These are phyloP conservation scores for Sinosuthora webbiana DNA, from an alignment of 2,113 vertebrate genomes.

Conservation along the genomic window DNA sequence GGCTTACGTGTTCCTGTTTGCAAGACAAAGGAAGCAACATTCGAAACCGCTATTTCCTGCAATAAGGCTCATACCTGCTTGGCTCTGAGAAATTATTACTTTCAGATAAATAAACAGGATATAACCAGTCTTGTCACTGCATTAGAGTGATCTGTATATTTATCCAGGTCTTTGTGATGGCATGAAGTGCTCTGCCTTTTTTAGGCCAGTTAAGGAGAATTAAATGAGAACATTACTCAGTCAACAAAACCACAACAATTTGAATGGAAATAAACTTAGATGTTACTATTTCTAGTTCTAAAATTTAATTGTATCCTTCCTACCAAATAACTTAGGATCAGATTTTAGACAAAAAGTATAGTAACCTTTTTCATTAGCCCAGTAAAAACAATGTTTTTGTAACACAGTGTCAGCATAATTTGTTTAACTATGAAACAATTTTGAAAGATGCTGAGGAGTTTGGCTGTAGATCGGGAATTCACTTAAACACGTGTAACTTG, in stretches of 20 bases:
- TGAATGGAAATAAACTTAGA: not conserved
- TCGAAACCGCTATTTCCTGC: not conserved
- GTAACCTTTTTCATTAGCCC: not conserved
- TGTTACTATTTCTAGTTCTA: not conserved
- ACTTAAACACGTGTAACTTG: not conserved
- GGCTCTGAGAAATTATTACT: not conserved
- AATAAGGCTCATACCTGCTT: not conserved
- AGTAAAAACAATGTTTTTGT: not conserved
- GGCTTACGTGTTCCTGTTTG: not conserved
- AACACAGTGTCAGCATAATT: not conserved
- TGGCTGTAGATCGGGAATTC: not conserved
- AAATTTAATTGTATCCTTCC: not conserved
- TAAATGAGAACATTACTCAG: not conserved
- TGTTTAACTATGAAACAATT: not conserved
- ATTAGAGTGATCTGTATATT: not conserved
- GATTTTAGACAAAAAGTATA: not conserved
- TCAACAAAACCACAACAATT: not conserved
- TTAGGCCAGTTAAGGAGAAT: not conserved
- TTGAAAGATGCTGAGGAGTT: not conserved
- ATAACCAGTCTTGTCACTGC: not conserved
- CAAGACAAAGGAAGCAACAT: constrained; percentile 6
- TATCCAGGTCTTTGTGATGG: not conserved
- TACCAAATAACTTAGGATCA: not conserved
- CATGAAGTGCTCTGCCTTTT: not conserved
- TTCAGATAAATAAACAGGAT: not conserved